These are phyloP conservation scores for Schizopygopsis malacanthus DNA, from an alignment of 2,797 vertebrate species.

Conservation along the genomic window DNA sequence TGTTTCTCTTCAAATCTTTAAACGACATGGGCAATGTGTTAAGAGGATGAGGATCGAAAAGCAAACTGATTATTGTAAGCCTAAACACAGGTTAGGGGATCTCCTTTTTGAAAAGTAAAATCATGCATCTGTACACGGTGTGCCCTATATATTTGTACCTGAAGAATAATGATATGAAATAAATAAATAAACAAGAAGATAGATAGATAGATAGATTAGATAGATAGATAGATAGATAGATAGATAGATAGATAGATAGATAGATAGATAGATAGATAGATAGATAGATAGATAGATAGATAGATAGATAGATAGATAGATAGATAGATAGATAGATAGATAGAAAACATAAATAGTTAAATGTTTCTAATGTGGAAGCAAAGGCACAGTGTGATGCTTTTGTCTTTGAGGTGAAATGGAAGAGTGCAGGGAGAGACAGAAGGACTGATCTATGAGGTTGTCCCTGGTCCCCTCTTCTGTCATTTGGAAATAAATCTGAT, in stretches of 20 bases:
- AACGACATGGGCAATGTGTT: constrained; percentile 56
- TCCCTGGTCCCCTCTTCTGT: constrained; percentile 65
- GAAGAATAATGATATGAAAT: not conserved
- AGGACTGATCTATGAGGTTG: constrained; percentile 51
- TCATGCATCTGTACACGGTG: not conserved
- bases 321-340: constrained; percentile 20
- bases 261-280: constrained; percentile 13
- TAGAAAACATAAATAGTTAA: not conserved
- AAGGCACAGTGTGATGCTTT: not conserved
- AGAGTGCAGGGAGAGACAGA: constrained; percentile 37
- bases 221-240: not conserved
- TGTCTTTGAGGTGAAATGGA: constrained; percentile 18
- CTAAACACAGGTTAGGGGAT: constrained; percentile 11
- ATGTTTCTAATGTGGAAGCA: constrained; percentile 6
- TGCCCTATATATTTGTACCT: not conserved
- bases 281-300: not conserved
- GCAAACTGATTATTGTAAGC: constrained; percentile 36
- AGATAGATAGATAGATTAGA: constrained; percentile 5
- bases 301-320: not conserved
- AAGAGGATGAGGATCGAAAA: constrained; percentile 45
- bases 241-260: constrained; percentile 15
- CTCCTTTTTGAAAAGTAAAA: not conserved
- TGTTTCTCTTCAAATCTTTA: constrained; percentile 57
- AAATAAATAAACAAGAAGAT: not conserved
- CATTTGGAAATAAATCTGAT: constrained; percentile 80